A percentile compares a stretch with the other conserved stretches of the same genome.
Conservation (phyloP, 2,888 invertebrate species). For the Glaucopsyche alexis region DNA sequence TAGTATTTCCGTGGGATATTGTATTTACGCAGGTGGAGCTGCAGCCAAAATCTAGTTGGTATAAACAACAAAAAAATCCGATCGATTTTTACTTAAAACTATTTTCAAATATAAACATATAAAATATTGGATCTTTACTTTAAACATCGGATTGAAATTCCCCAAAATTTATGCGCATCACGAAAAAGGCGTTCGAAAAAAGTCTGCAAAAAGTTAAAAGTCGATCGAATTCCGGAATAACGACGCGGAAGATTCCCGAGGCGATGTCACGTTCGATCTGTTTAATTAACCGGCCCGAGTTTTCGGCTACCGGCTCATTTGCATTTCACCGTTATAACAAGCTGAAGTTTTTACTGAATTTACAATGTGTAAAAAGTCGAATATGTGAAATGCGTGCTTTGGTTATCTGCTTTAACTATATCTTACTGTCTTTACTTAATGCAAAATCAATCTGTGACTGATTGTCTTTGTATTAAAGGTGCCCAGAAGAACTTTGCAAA, state of each 20-base stretch:
- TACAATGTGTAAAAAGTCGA: slow-evolving; percentile 4
- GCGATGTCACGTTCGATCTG: slow-evolving; percentile 38
- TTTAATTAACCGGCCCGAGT: slow-evolving; percentile 43
- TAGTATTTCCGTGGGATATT: no score
- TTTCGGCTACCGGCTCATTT: slow-evolving; percentile 40
- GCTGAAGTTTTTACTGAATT: not conserved
- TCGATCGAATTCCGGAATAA: slow-evolving; percentile 71
- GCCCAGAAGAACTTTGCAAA: no score
- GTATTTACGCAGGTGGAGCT: no score
- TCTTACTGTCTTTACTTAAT: no score
- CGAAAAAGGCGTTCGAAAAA: slow-evolving; percentile 5
- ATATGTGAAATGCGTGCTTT: not conserved
- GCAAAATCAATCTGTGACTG: no score
- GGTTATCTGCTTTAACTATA: no score
- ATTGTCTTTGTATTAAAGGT: no score
- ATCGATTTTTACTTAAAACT: no score
- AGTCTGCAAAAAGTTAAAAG: slow-evolving; percentile 43
- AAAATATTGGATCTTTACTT: not conserved
- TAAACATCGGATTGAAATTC: not conserved
- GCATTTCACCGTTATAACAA: slow-evolving; percentile 24
- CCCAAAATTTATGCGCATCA: slow-evolving; percentile 8
- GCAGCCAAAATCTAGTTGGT: no score
- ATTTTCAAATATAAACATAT: no score
- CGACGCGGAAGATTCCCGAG: slow-evolving; percentile 55
- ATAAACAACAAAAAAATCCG: no score